Conservation (phyloP, 2,888 invertebrate genomes). For the Priocnemis perturbator region DNA sequence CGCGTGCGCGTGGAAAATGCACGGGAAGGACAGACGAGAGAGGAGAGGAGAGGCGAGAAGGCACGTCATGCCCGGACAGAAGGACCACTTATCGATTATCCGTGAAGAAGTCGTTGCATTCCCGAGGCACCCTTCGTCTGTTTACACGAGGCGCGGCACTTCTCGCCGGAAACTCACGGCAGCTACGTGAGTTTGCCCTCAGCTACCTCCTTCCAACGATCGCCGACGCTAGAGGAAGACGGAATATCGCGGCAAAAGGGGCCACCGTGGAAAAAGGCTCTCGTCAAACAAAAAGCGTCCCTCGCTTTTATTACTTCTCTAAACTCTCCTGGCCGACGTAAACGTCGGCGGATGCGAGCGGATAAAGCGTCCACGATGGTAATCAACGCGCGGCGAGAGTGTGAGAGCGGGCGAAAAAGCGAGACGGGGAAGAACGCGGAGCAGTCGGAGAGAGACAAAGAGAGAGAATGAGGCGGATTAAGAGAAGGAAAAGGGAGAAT, state of each 20-base stretch:
- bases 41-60: too few species aligned
- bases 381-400: too few species aligned
- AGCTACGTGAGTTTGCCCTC: slow-evolving; percentile 34
- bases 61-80: slow-evolving; percentile 22
- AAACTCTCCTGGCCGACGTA: not conserved
- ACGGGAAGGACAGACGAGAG: not conserved
- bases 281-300: slow-evolving; percentile 9
- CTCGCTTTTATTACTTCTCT: slow-evolving; percentile 9
- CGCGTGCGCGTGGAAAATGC: slow-evolving; percentile 19
- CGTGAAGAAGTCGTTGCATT: slow-evolving; percentile 51
- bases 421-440: not conserved
- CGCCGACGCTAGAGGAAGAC: not conserved
- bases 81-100: slow-evolving; percentile 52
- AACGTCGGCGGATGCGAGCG: not conserved
- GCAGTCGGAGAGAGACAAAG: not conserved
- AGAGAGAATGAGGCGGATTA: too few species aligned
- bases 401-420: not conserved
- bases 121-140: slow-evolving; percentile 43
- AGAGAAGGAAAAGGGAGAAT: too few species aligned
- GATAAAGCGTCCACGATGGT: slow-evolving; percentile 2
- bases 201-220: not conserved
- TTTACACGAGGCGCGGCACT: slow-evolving; percentile 56
- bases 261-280: slow-evolving; percentile 8
- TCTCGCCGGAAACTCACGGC: slow-evolving; percentile 56
- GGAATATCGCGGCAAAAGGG: slow-evolving; percentile 7